These are phyloP conservation scores for Misgurnus anguillicaudatus DNA, from an alignment of 2,113 vertebrate species.

Conservation along the genomic window DNA sequence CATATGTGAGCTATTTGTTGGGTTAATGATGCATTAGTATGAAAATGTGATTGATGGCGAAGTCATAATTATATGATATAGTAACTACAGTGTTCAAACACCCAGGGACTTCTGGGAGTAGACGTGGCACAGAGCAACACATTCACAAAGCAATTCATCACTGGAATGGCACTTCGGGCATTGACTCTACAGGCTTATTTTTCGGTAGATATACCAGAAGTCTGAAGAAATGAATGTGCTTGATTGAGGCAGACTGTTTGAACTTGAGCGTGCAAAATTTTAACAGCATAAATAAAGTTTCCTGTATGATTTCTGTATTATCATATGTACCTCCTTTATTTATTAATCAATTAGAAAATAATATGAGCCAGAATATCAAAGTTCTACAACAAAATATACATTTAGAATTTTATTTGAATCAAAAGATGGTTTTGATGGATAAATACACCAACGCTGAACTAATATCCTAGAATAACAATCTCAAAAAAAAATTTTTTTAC, in stretches of 20 bases:
- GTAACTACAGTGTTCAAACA: conserved; percentile 56
- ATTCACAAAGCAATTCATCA: conserved; percentile 47
- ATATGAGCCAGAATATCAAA: background rate
- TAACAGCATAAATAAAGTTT: background rate
- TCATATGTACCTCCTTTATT: background rate
- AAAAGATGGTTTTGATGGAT: background rate
- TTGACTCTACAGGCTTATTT: conserved; percentile 23
- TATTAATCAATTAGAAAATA: background rate
- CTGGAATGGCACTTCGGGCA: conserved; percentile 34
- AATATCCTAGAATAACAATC: background rate
- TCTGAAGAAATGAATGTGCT: background rate
- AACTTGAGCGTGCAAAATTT: background rate
- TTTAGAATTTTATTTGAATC: background rate
- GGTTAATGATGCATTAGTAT: conserved; percentile 63
- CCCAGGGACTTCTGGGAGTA: conserved; percentile 46
- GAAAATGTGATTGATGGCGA: conserved; percentile 60
- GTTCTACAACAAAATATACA: no score
- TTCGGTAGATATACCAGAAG: background rate
- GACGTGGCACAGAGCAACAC: conserved; percentile 40
- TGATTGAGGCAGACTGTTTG: background rate
- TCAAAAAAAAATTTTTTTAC: background rate
- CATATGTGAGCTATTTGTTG: conserved; percentile 63
- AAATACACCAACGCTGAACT: no score
- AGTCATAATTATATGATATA: conserved; percentile 61
- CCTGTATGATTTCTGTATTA: background rate